Conservation (phyloP, 2,113 vertebrate genomes). For the Epinephelus fuscoguttatus region DNA sequence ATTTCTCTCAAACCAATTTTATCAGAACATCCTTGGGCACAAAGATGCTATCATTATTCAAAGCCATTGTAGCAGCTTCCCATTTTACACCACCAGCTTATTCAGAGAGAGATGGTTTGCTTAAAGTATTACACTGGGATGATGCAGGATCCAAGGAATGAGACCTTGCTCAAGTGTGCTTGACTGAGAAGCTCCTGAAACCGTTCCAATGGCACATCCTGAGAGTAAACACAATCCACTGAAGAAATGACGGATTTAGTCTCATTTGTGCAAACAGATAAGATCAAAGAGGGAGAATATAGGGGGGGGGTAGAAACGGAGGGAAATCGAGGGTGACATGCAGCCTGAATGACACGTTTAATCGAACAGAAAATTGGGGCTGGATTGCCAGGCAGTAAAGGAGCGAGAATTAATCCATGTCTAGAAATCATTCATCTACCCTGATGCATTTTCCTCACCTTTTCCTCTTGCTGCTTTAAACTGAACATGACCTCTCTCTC, state of each 20-base stretch:
- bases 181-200: slow-evolving; percentile 61
- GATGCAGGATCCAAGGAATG: slow-evolving; percentile 52
- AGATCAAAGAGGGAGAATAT: slow-evolving; percentile 55
- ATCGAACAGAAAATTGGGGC: slow-evolving; percentile 69
- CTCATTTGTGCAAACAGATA: slow-evolving; percentile 66
- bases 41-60: slow-evolving; percentile 51
- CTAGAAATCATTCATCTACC: slow-evolving; percentile 40
- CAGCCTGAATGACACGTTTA: slow-evolving; percentile 62
- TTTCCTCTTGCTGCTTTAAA: slow-evolving; percentile 26
- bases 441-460: slow-evolving; percentile 40
- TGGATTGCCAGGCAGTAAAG: slow-evolving; percentile 48
- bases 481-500: slow-evolving; percentile 23
- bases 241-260: slow-evolving; percentile 59
- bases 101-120: slow-evolving; percentile 51
- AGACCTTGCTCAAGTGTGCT: slow-evolving; percentile 51
- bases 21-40: slow-evolving; percentile 37
- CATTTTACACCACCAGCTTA: slow-evolving; percentile 37
- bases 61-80: slow-evolving; percentile 49
- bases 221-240: slow-evolving; percentile 68
- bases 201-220: slow-evolving; percentile 41
- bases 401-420: slow-evolving; percentile 46
- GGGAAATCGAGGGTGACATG: slow-evolving; percentile 44
- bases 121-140: slow-evolving; percentile 61
- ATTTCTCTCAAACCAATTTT: slow-evolving; percentile 25
- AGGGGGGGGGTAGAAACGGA: slow-evolving; percentile 10